phyloP scores from a whole-genome alignment of 2,888 invertebrate species.

The Melieria picta region DNA sequence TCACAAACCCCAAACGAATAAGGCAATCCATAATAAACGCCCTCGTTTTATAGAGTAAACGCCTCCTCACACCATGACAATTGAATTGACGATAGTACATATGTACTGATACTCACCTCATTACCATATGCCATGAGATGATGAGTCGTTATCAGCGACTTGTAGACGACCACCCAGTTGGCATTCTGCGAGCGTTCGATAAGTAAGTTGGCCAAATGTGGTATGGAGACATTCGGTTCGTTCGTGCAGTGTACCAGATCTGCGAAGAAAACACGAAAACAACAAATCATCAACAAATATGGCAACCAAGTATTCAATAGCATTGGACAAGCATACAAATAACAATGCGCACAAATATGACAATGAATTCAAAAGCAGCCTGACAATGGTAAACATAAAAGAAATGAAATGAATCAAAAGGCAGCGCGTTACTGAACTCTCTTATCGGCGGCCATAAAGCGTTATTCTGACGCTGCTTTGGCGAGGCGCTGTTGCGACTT shows the following conservation, averaged over 20 bases:
- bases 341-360: too few species aligned
- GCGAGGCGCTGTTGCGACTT: too few species aligned
- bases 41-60: not conserved
- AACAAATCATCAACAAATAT: constrained; percentile 15
- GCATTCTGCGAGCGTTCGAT: constrained; percentile 98
- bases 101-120: constrained; percentile 77
- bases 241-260: constrained; percentile 99
- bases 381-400: too few species aligned
- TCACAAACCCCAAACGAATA: too few species aligned
- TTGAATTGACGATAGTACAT: not conserved
- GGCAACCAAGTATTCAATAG: not conserved
- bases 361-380: too few species aligned
- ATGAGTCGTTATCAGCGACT: constrained; percentile 97
- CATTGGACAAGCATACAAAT: too few species aligned
- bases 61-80: constrained; percentile 1
- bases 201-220: constrained; percentile 97
- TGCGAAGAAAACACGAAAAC: constrained; percentile 70
- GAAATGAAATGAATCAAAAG: too few species aligned
- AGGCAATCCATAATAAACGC: not conserved
- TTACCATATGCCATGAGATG: constrained; percentile 99
- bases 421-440: too few species aligned
- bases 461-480: too few species aligned
- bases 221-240: constrained; percentile 99
- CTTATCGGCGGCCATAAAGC: too few species aligned
- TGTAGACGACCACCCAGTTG: constrained; percentile 99